These are phyloP conservation scores for Barbus barbus DNA, from an alignment of 2,113 vertebrate genomes.

Conservation along the genomic window DNA sequence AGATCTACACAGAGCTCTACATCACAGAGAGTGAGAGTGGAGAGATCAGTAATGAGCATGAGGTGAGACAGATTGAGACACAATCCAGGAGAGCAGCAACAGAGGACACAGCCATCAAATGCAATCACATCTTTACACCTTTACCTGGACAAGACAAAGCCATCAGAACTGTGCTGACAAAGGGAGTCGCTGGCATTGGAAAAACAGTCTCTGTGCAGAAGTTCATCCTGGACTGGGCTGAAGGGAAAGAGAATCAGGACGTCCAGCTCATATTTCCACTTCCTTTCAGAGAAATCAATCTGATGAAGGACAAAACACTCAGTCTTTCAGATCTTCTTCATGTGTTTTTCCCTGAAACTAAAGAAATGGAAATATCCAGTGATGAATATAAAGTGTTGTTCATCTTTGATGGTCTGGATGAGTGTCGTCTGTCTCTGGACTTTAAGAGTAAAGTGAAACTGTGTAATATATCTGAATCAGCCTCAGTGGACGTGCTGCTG, in stretches of 20 bases:
- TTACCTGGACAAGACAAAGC: conserved; percentile 6
- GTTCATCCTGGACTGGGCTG: not conserved
- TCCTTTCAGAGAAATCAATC: not conserved
- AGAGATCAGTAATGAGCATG: conserved; percentile 21
- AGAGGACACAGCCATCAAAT: conserved; percentile 6
- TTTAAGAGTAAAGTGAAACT: too few species aligned
- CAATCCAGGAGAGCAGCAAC: not conserved
- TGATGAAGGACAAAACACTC: not conserved
- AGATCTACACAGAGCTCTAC: conserved; percentile 50
- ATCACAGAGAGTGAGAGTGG: conserved; percentile 32
- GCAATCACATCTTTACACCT: not conserved
- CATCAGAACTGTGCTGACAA: not conserved
- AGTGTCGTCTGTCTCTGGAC: too few species aligned
- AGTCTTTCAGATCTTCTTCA: not conserved
- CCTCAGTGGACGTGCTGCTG: too few species aligned
- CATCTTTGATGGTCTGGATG: too few species aligned
- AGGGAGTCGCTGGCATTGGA: not conserved
- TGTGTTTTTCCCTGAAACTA: not conserved
- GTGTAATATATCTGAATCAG: too few species aligned
- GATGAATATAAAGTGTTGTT: not conserved
- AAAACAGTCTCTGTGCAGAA: conserved; percentile 10
- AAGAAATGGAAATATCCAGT: not conserved
- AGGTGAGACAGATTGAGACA: conserved; percentile 22
- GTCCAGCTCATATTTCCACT: not conserved
- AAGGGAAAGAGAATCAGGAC: not conserved